phyloP scores from a whole-genome alignment of 2,888 invertebrate species.

The Scotopteryx bipunctaria region DNA sequence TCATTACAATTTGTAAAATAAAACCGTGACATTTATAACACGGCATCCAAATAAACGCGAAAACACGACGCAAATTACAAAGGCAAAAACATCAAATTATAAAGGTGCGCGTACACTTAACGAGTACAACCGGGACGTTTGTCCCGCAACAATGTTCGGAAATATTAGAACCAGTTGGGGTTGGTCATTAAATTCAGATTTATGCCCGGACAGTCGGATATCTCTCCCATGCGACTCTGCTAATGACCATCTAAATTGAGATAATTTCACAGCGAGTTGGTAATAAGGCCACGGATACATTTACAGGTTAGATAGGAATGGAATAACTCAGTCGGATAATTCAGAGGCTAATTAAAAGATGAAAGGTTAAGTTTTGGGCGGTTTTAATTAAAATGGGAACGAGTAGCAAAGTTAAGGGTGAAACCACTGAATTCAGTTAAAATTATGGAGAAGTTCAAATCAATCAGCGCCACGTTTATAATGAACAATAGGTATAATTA shows the following conservation, averaged over 20 bases:
- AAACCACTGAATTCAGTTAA: background rate
- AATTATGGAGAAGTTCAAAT: background rate
- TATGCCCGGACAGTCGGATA: conserved; percentile 75
- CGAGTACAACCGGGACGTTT: conserved; percentile 36
- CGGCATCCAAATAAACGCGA: conserved; percentile 26
- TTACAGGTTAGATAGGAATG: conserved; percentile 38
- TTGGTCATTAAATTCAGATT: conserved; percentile 82
- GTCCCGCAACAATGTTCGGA: conserved; percentile 70
- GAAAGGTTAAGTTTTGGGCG: conserved; percentile 26
- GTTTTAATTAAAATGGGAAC: conserved; percentile 12
- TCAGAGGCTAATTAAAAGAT: conserved; percentile 28
- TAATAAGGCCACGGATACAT: conserved; percentile 53
- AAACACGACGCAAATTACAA: conserved; percentile 29
- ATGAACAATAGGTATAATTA: no score
- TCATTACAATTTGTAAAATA: conserved; percentile 27
- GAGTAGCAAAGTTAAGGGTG: background rate
- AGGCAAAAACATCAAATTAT: conserved; percentile 32
- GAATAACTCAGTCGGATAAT: conserved; percentile 38
- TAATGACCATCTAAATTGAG: conserved; percentile 84
- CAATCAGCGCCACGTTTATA: no score
- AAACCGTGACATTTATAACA: conserved; percentile 26
- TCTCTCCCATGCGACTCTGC: conserved; percentile 80
- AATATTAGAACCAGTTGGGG: conserved; percentile 68
- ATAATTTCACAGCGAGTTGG: conserved; percentile 78
- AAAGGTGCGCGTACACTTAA: conserved; percentile 45